Evolutionary conservation across 2,113 vertebrate species (phyloP).

Genomic region (Menidia beryllina): DNA sequence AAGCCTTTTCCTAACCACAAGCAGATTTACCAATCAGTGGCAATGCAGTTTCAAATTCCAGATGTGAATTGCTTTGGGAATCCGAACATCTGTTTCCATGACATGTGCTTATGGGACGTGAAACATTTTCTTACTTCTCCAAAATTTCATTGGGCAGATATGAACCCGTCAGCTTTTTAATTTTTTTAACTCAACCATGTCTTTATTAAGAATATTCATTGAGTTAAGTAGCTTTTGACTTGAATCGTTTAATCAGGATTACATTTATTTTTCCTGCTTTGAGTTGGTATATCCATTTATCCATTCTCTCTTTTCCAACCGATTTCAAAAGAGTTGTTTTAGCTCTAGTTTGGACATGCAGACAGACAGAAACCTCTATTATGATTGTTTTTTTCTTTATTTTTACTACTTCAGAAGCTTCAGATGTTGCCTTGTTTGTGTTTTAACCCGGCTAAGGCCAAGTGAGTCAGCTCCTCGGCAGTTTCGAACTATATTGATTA

Average conservation of each 20-base stretch:
- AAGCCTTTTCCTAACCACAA: background rate
- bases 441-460: slow-evolving; percentile 10
- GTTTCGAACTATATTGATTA: slow-evolving; percentile 18
- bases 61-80: slow-evolving; percentile 23
- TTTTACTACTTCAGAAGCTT: background rate
- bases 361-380: too few relatives aligned
- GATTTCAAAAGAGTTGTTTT: too few relatives aligned
- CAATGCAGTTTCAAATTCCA: slow-evolving; percentile 7
- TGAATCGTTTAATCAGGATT: too few relatives aligned
- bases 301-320: too few relatives aligned
- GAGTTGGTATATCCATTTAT: too few relatives aligned
- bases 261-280: too few relatives aligned
- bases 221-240: too few relatives aligned
- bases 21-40: slow-evolving; percentile 2
- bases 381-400: background rate
- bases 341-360: too few relatives aligned
- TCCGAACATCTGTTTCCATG: slow-evolving; percentile 33
- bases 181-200: background rate
- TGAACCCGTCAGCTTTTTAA: background rate
- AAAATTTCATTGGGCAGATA: background rate
- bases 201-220: background rate
- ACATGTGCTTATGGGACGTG: background rate
- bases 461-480: slow-evolving; percentile 32
- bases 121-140: background rate
- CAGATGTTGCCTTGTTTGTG: background rate